Evolutionary conservation across 2,888 invertebrate genomes (phyloP), one percentile per base, ranked within the genome.

Genomic region (Taenaris catops): DNA sequence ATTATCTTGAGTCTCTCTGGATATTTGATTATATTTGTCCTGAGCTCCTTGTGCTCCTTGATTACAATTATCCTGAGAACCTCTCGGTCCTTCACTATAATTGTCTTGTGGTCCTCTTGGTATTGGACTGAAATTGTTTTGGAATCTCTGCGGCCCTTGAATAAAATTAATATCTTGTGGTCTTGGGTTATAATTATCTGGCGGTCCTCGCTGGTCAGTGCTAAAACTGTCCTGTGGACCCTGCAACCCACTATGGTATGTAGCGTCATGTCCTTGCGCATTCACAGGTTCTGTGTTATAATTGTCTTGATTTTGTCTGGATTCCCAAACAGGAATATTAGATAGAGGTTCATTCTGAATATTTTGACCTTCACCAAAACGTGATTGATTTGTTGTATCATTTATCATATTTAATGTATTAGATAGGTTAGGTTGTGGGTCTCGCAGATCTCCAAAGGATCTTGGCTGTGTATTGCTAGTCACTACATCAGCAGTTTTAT

Each of bases 401-500:
- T 14, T 4, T 14, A 14, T 14, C 4, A 4, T 2, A 14, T 14
- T 14, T 3, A 3, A 2, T 3, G 4, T 14, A 14, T 14, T 4
- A 3, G 14, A 14, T 4, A 3, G 14, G 4, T 14, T 14, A 14
- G 14, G 14, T 1, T 32, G 25, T 10, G 48, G 33, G 8, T 67
- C 67, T 1, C 71, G 65, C 1, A 55, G 34, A 41, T 86, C 84
- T 4, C 83, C 83, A 39, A 81, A 81, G 0, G 75, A 81, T 4
- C 78, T 57, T 1, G 76, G 79, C 20, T 76, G 76, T 1, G 49
- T 62, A 41, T 38, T 61, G 44, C 62, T 70, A 17, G 55, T 39
- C 1, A 78, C 71, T 0, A 71, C 63, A 24, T 59, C 66, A 0
- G 62, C 44, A 3, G 50, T 44, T 2, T 51, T 48, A 1, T 47